A percentile compares a stretch with the other conserved stretches of the same genome.
These are phyloP conservation scores for Palythoa caribaeorum DNA, from an alignment of 92 coral and sea anemone species.

Conservation along the genomic window DNA sequence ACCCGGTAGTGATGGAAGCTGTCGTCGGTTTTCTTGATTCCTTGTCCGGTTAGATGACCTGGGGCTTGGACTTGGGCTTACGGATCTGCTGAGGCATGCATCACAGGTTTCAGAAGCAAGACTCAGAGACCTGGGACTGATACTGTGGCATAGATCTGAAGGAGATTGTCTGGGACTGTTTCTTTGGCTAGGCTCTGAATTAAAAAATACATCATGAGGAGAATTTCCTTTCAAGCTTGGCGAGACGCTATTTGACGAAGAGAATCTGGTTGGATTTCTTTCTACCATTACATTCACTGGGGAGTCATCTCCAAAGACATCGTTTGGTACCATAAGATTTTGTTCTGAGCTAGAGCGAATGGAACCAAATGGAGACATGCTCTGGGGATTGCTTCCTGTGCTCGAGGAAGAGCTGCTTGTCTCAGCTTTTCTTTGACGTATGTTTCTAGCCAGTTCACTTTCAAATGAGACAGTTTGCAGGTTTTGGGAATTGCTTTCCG, in stretches of 20 bases:
- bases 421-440: background rate
- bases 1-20: background rate
- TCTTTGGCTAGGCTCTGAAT: background rate
- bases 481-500: background rate
- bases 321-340: background rate
- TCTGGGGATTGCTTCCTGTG: background rate
- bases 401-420: background rate
- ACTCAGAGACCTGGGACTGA: background rate
- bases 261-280: background rate
- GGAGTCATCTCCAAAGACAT: conserved; percentile 9
- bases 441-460: background rate
- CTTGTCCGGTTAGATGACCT: background rate
- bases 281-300: background rate
- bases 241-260: background rate
- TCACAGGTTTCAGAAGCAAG: conserved; percentile 6
- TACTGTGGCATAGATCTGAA: background rate
- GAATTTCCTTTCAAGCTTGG: background rate
- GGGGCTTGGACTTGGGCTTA: background rate
- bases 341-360: background rate
- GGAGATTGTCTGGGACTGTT: background rate
- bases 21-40: background rate
- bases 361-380: too few species aligned
- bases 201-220: background rate
- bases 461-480: background rate
- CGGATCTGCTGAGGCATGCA: background rate